A percentile compares a stretch with the other conserved stretches of the same genome.
Conservation (phyloP, 2,888 invertebrate species). For the Autographa gamma region DNA sequence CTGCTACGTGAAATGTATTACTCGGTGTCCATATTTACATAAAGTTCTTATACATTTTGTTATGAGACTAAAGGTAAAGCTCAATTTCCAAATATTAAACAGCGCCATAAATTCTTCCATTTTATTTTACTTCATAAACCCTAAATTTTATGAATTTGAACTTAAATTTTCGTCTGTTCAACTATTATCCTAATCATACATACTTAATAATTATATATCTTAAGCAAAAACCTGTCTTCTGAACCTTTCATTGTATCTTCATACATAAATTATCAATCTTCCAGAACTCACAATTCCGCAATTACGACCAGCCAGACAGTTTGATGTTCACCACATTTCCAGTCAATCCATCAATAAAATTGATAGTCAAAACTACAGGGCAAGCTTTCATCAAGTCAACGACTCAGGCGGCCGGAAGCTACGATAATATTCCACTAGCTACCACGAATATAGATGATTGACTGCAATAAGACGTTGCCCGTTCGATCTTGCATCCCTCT, state of each 20-base stretch:
- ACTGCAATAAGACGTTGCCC: slow-evolving; percentile 77
- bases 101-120: no score
- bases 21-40: neutral
- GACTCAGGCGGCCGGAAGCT: slow-evolving; percentile 84
- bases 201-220: no score
- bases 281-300: slow-evolving; percentile 9
- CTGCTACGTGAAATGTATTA: neutral
- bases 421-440: slow-evolving; percentile 85
- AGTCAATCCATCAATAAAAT: slow-evolving; percentile 44
- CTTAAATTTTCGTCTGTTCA: no score
- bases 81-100: no score
- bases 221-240: no score
- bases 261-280: neutral
- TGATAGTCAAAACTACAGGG: slow-evolving; percentile 46
- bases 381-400: slow-evolving; percentile 69
- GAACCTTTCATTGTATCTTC: neutral
- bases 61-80: no score
- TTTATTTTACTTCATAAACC: no score
- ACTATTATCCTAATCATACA: no score
- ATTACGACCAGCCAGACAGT: slow-evolving; percentile 18
- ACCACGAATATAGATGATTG: slow-evolving; percentile 88
- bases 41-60: no score
- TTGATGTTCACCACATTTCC: slow-evolving; percentile 27
- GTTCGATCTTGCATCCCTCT: slow-evolving; percentile 55
- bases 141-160: no score